Evolutionary conservation across 2,797 vertebrate species (phyloP).

Genomic region (Anniella stebbinsi): DNA sequence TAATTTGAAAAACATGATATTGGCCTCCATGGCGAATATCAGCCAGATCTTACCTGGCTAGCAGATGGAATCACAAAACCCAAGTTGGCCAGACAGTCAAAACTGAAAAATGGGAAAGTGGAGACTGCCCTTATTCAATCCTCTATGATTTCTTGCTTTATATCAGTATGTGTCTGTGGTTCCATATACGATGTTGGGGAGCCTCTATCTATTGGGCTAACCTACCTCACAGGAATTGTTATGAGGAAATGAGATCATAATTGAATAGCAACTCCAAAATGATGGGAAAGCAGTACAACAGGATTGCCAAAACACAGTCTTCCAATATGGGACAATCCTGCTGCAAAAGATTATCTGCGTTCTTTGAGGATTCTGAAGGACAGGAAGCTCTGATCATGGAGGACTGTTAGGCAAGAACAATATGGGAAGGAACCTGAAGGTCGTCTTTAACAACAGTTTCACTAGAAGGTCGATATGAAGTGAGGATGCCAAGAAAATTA

Average conservation of each 20-base stretch:
- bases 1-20: background rate
- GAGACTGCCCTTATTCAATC: background rate
- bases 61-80: background rate
- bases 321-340: no score
- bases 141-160: background rate
- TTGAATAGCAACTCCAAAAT: background rate
- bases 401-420: background rate
- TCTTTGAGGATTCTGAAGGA: background rate
- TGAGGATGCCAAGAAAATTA: background rate
- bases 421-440: background rate
- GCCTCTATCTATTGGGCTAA: background rate
- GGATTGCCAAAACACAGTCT: no score
- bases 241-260: background rate
- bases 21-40: background rate
- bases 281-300: background rate
- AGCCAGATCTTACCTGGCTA: background rate
- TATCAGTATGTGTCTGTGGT: background rate
- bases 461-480: background rate
- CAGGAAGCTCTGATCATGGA: background rate
- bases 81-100: background rate
- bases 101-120: background rate
- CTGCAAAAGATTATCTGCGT: background rate
- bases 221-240: background rate
- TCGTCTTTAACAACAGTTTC: background rate
- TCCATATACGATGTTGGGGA: background rate